These are phyloP conservation scores for Dermochelys coriacea DNA, from an alignment of 2,797 vertebrate species.

Conservation along the genomic window DNA sequence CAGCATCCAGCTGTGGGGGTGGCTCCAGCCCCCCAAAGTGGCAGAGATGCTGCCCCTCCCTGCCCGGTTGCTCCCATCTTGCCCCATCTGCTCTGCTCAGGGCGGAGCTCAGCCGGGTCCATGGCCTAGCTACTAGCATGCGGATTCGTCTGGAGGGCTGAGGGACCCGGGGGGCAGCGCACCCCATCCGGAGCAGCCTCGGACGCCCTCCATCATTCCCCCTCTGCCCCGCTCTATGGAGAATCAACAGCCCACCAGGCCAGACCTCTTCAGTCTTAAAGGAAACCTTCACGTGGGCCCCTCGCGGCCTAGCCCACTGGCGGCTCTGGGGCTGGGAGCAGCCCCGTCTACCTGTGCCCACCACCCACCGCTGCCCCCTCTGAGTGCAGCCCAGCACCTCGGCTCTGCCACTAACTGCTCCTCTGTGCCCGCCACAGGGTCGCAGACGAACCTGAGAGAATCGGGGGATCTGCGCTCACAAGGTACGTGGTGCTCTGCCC, in stretches of 20 bases:
- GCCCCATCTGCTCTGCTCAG: not conserved
- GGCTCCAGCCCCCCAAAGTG: not conserved
- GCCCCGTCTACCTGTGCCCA: too few species aligned
- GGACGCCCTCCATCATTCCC: too few species aligned
- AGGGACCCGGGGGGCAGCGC: too few species aligned
- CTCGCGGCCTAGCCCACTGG: not conserved
- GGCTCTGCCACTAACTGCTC: not conserved
- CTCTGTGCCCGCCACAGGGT: constrained; percentile 80
- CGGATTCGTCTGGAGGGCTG: not conserved
- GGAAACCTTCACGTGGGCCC: not conserved
- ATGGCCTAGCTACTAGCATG: not conserved
- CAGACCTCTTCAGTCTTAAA: too few species aligned
- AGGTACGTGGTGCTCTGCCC: constrained; percentile 80
- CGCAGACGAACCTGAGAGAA: constrained; percentile 99
- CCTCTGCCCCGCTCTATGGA: too few species aligned
- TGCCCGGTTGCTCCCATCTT: not conserved
- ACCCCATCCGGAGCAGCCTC: too few species aligned
- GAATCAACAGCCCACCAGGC: too few species aligned
- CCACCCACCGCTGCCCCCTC: not conserved
- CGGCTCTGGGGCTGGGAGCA: not conserved
- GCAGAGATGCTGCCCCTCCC: too few species aligned
- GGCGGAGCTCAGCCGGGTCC: too few species aligned
- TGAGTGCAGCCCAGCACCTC: too few species aligned
- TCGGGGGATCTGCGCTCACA: constrained; percentile 98
- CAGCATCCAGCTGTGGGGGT: too few species aligned